Evolutionary conservation across 1,140 invertebrate species (phyloP).

Genomic region (Schmidtea mediterranea): DNA sequence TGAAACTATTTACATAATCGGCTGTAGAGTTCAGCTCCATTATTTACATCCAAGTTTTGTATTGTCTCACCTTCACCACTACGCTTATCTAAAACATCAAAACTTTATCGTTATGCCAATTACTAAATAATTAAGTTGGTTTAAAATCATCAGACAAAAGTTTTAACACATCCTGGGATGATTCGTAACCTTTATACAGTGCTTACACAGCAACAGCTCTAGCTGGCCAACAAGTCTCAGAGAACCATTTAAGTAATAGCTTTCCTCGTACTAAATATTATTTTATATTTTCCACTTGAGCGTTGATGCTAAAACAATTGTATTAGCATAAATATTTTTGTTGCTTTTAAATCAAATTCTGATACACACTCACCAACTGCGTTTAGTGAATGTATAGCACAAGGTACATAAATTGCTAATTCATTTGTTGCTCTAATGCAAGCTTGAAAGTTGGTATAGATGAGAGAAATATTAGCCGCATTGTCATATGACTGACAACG

Average conservation of each 20-base stretch:
- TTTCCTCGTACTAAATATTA: conserved; percentile 5
- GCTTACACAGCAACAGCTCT: no score
- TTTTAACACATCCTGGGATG: no score
- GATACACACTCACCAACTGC: conserved; percentile 5
- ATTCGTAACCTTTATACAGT: no score
- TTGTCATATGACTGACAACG: conserved; percentile 19
- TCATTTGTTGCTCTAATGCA: conserved; percentile 1
- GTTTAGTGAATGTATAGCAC: conserved; percentile 8
- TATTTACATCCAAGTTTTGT: no score
- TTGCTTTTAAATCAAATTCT: conserved; percentile 7
- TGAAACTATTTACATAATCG: no score
- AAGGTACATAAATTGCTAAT: conserved; percentile 8
- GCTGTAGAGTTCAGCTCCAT: no score
- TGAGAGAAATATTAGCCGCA: conserved; percentile 16
- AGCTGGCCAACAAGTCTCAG: no score
- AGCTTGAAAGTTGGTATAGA: conserved; percentile 11
- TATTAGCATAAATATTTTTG: conserved; percentile 8
- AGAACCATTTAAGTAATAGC: conserved; percentile 3
- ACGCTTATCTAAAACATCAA: no score
- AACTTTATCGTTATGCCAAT: no score
- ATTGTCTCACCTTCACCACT: no score
- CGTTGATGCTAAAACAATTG: conserved; percentile 9
- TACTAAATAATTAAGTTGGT: no score
- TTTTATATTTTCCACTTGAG: conserved; percentile 8
- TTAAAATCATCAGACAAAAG: no score